Base-by-base conservation (phyloP, 2,888 invertebrate species). In the Andrena fulva region DNA sequence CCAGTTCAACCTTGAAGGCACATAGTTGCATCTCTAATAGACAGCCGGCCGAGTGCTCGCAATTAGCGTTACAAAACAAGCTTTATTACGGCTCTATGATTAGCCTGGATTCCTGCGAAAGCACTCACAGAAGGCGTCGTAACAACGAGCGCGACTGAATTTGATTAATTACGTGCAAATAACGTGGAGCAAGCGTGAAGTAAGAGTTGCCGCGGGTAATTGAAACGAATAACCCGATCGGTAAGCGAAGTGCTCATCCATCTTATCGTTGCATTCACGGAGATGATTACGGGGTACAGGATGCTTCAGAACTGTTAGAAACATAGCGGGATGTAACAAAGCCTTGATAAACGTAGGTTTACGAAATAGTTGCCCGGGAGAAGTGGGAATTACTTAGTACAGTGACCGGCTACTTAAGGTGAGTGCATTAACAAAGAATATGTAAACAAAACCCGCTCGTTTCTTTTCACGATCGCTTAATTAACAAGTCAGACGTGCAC, bases 11-110 rank as follows among this genome's bases (percentile, higher is more conserved):
- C 87, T 87, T 84, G 78, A 75, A 35, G 50, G 64, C 63, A 56
- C 77, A 82, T 82, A 70, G 84, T 73, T 84, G 82, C 87, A 85
- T 82, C 79, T 82, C 54, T 82, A 87, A 87, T 82, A 73, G 75
- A 24, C 62, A 68, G 56, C 52, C 69, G 68, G 59, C 67, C 70
- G 84, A 73, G 70, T 80, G 77, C 56, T 74, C 67, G 74, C 70
- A 82, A 87, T 85, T 80, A 80, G 60, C 69, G 72, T 87, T 87
- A 87, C 76, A 82, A 86, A 77, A 82, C 69, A 69, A 42, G 56
- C 67, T 74, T 71, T 35, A 63, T 73, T 67, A 42, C 60, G 27
- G 27, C 12, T 52, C 31, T 54, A 29, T 66, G 73, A 77, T 81
- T 83, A 73, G 64, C 73, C 73, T 70, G 48, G 56, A 70, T 83